Evolutionary conservation across 2,797 vertebrate species (phyloP), one percentile per base, ranked within the genome.

Genomic region (Anomalospiza imberbis): DNA sequence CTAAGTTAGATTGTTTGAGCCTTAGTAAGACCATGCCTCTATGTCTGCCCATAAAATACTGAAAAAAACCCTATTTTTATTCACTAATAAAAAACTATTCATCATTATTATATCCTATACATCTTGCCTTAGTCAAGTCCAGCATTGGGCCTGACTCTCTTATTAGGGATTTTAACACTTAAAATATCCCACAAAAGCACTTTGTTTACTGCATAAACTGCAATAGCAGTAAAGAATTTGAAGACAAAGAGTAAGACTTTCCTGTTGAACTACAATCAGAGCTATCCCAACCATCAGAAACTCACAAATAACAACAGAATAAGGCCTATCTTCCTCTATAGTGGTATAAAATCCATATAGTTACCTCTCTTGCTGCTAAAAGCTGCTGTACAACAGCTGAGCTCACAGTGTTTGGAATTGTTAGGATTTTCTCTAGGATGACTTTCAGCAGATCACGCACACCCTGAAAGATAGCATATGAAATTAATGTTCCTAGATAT

Each of bases 371-470:
- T 44, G 99, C 99, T 84, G 98, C 98, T 73, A 99, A 97, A 94
- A 99, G 98, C 92, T 99, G 99, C 83, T 99, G 99, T 51, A 99
- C 99, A 85, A 99, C 99, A 85, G 99, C 99, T 68, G 99, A 99
- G 97, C 99, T 99, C 94, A 99, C 99, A 16, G 98, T 99, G 89
- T 98, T 99, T 4, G 99, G 99, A 95, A 99, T 98, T 70, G 98
- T 99, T 96, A 99, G 97, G 85, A 99, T 99, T 98, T 99, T 99
- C 96, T 99, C 99, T 96, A 99, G 96, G 79, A 99, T 98, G 31
- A 98, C 98, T 97, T 99, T 99, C 94, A 99, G 97, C 5, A 99
- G 97, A 97, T 99, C 99, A 6, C 99, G 98, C 60, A 99, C 99
- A 54, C 99, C 99, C 99, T 99, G 92, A 75, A 74, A 40, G 40